Evolutionary conservation across 2,797 vertebrate species (phyloP).

Genomic region (Dendrocincla tyrannina): DNA sequence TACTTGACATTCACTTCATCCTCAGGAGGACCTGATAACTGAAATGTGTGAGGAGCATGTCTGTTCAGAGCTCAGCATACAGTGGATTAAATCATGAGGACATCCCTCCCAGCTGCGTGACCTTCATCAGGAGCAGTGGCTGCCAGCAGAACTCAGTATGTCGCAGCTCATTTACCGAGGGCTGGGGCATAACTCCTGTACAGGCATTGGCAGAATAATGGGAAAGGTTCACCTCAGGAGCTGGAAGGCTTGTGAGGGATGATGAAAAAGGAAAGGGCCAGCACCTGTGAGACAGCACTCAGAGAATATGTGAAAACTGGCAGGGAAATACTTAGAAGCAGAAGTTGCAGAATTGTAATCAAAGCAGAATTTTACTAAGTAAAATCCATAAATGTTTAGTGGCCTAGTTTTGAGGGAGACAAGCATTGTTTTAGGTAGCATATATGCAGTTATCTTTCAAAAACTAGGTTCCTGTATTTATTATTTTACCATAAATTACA

Average conservation of each 20-base stretch:
- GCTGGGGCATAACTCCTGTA: neutral
- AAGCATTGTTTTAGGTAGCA: neutral
- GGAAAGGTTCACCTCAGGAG: neutral
- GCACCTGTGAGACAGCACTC: neutral
- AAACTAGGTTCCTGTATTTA: neutral
- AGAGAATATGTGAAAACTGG: neutral
- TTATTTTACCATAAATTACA: neutral
- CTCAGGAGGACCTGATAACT: neutral
- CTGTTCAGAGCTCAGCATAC: neutral
- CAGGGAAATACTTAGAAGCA: neutral
- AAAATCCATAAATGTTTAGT: neutral
- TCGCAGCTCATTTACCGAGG: neutral
- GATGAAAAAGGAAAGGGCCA: neutral
- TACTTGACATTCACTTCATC: neutral
- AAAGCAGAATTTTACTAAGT: neutral
- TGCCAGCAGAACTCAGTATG: neutral
- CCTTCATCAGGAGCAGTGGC: neutral
- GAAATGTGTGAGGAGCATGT: neutral
- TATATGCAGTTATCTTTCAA: neutral
- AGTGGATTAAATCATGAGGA: neutral
- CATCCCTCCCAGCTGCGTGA: neutral
- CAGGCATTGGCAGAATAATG: neutral
- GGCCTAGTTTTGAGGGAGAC: neutral
- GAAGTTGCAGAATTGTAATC: neutral
- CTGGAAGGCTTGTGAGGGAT: neutral